Evolutionary conservation across 2,888 invertebrate species (phyloP).

Genomic region (Liposcelis brunnea): DNA sequence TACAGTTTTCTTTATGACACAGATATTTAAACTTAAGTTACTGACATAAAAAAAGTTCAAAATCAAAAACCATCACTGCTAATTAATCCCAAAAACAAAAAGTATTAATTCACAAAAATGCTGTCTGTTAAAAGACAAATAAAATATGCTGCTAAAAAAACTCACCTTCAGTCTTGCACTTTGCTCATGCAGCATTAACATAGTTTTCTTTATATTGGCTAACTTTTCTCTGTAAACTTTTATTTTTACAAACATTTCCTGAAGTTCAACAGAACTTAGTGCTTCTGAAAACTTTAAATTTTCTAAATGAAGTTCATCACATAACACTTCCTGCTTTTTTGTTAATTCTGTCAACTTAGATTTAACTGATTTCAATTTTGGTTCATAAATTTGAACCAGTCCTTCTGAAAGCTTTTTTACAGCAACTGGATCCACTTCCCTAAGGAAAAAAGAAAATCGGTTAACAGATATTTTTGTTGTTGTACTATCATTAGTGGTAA

Average conservation of each 20-base stretch:
- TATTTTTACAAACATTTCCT: slow-evolving; percentile 4
- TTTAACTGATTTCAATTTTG: neutral
- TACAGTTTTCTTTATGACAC: too few species aligned
- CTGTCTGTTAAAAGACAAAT: too few species aligned
- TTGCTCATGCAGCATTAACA: neutral
- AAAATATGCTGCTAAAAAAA: too few species aligned
- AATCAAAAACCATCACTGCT: too few species aligned
- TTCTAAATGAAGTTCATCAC: neutral
- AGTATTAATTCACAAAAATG: too few species aligned
- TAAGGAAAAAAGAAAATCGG: too few species aligned
- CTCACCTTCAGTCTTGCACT: neutral
- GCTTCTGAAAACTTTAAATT: slow-evolving; percentile 1
- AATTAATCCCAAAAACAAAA: too few species aligned
- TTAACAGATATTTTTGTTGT: too few species aligned
- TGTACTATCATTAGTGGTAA: too few species aligned
- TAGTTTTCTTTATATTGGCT: neutral
- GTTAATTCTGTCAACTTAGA: neutral
- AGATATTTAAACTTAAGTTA: too few species aligned
- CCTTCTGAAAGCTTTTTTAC: slow-evolving; percentile 1
- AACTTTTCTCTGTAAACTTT: slow-evolving; percentile 1
- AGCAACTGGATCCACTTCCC: neutral
- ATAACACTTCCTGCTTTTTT: slow-evolving; percentile 6
- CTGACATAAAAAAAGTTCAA: too few species aligned
- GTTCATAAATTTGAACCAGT: neutral
- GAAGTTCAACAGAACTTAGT: neutral